Conservation (phyloP, 2,888 invertebrate species). For the Myopa testacea region DNA sequence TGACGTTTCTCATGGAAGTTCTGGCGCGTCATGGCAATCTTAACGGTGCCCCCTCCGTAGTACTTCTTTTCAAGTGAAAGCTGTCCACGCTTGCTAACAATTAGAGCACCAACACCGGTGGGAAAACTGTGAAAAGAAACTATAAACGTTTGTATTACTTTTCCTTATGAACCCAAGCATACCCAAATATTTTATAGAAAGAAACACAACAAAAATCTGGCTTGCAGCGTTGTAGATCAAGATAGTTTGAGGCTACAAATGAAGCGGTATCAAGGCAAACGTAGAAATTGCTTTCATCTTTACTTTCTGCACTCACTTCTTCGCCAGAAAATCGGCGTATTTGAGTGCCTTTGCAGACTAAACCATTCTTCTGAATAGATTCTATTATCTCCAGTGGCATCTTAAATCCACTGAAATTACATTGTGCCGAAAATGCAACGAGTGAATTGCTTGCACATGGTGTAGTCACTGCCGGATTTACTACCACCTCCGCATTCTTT, state of each 20-base stretch:
- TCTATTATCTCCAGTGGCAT: conserved; percentile 83
- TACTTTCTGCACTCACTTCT: not conserved
- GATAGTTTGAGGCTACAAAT: conserved; percentile 79
- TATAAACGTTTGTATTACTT: not conserved
- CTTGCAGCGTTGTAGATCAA: conserved; percentile 78
- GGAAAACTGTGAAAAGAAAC: conserved; percentile 73
- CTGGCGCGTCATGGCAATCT: conserved; percentile 80
- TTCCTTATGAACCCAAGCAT: conserved; percentile 20
- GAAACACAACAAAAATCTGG: conserved; percentile 94
- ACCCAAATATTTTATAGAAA: conserved; percentile 95
- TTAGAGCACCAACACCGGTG: conserved; percentile 91
- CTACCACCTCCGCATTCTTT: conserved; percentile 52
- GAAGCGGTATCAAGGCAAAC: conserved; percentile 89
- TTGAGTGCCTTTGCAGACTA: conserved; percentile 60
- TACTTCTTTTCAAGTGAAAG: conserved; percentile 72
- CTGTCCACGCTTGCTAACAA: conserved; percentile 74
- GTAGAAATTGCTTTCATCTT: conserved; percentile 71
- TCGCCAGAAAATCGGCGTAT: conserved; percentile 46
- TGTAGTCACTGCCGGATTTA: not conserved
- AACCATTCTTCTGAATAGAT: conserved; percentile 75
- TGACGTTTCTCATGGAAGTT: conserved; percentile 80
- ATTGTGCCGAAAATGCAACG: conserved; percentile 90
- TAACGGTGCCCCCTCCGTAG: conserved; percentile 95
- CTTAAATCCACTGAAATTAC: conserved; percentile 94
- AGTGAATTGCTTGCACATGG: conserved; percentile 70